Base-by-base conservation (phyloP, 2,888 invertebrate genomes). In the Machimus atricapillus region DNA sequence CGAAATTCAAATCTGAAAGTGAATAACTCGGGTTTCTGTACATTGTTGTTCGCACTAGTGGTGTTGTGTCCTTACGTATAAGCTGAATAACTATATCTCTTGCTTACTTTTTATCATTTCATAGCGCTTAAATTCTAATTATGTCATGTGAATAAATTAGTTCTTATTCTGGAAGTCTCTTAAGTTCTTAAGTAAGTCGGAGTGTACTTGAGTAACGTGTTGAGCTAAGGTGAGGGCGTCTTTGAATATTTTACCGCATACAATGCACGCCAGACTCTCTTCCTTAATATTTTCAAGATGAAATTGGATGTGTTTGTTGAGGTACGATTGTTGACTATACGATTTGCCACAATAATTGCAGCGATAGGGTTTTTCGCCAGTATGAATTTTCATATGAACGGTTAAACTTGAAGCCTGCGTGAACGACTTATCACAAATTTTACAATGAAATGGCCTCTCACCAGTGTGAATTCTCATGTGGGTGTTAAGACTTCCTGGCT, bases 391-490 rank as follows among this genome's bases (percentile, higher is more conserved):
- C 91, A 92, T 91, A 88, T 93, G 93, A 0, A 92, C 93, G 87
- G 92, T 91, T 16, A 93, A 89, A 79, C 92, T 92, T 79, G 92
- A 92, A 9, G 93, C 92, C 89, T 93, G 93, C 0, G 93, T 92
- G 88, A 93, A 93, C 81, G 91, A 91, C 89, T 93, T 93, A 77
- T 91, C 91, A 89, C 93, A 93, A 6, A 91, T 89, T 89, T 92
- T 92, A 89, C 93, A 93, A 86, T 91, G 91, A 87, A 93, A 93
- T 0, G 93, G 93, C 86, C 92, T 92, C 87, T 92, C 92, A 6
- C 88, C 92, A 0, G 93, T 93, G 81, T 93, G 92, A 34, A 92
- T 93, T 16, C 93, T 90, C 92, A 92, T 92, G 88, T 93, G 93
- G 8, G 92, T 93, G 86, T 92, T 92, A 12, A 93, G 90, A 87